These are phyloP conservation scores for Dendrolimus pini DNA, from an alignment of 2,888 invertebrate species.

Conservation along the genomic window DNA sequence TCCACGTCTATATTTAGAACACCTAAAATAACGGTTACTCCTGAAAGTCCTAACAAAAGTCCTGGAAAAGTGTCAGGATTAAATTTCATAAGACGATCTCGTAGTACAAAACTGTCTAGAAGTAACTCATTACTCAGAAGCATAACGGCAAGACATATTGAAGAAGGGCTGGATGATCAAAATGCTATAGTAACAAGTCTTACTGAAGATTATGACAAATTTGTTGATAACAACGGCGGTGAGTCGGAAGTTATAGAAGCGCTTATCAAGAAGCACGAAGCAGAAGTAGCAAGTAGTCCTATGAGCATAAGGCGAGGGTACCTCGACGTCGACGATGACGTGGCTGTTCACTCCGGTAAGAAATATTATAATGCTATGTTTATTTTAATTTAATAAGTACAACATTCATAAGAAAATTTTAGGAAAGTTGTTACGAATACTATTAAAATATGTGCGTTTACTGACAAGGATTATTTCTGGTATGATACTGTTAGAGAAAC, in stretches of 20 bases:
- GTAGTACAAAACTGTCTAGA: conserved; percentile 83
- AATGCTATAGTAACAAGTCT: conserved; percentile 53
- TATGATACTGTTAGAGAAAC: no score
- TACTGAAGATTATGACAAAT: conserved; percentile 57
- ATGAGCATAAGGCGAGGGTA: conserved; percentile 66
- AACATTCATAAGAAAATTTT: no score
- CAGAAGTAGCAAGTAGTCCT: conserved; percentile 57
- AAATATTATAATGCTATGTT: neutral
- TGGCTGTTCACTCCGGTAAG: conserved; percentile 85
- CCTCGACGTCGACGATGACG: conserved; percentile 80
- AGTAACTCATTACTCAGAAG: conserved; percentile 80
- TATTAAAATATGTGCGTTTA: no score
- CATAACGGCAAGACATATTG: conserved; percentile 69
- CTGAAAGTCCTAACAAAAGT: conserved; percentile 73
- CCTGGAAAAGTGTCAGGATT: conserved; percentile 69
- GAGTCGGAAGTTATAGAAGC: conserved; percentile 59
- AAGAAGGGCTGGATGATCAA: conserved; percentile 60
- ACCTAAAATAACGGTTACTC: conserved; percentile 60
- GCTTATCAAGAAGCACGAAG: conserved; percentile 65
- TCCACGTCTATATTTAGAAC: conserved; percentile 64
- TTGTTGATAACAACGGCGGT: conserved; percentile 57
- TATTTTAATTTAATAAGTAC: no score
- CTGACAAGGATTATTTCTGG: no score
- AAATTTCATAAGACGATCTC: conserved; percentile 82
- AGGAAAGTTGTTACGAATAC: no score